phyloP scores from a whole-genome alignment of 2,888 invertebrate genomes.

The Nephrocerus scutellatus region DNA sequence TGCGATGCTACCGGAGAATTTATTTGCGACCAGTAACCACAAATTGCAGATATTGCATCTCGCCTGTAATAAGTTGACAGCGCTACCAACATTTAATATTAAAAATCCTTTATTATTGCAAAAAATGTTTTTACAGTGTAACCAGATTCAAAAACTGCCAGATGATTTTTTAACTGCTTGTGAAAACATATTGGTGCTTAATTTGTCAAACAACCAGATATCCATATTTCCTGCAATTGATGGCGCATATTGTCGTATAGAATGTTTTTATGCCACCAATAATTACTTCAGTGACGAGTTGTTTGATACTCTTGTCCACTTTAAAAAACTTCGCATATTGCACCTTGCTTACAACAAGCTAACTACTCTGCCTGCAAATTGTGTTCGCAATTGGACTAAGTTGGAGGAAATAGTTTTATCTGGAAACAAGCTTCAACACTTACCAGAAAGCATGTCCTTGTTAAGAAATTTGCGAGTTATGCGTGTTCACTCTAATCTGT shows the following conservation, averaged over 20 bases:
- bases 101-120: constrained; percentile 63
- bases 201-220: constrained; percentile 72
- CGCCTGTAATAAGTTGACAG: constrained; percentile 69
- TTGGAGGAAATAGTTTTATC: constrained; percentile 76
- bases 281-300: constrained; percentile 68
- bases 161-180: constrained; percentile 68
- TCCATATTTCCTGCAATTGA: constrained; percentile 60
- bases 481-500: constrained; percentile 73
- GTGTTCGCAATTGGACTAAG: constrained; percentile 67
- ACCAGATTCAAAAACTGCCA: constrained; percentile 66
- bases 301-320: constrained; percentile 59
- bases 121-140: constrained; percentile 69
- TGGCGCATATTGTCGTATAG: constrained; percentile 56
- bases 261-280: constrained; percentile 65
- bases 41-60: constrained; percentile 67
- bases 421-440: constrained; percentile 67
- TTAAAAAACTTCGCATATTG: constrained; percentile 59
- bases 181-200: constrained; percentile 60
- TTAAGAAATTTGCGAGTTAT: constrained; percentile 66
- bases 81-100: too few species aligned
- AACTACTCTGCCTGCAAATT: constrained; percentile 65
- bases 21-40: constrained; percentile 67
- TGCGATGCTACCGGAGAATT: constrained; percentile 62
- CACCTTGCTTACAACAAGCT: constrained; percentile 76
- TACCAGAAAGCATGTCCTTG: constrained; percentile 69